Evolutionary conservation across 2,113 vertebrate species (phyloP).

Genomic region (Falcunculus frontatus): DNA sequence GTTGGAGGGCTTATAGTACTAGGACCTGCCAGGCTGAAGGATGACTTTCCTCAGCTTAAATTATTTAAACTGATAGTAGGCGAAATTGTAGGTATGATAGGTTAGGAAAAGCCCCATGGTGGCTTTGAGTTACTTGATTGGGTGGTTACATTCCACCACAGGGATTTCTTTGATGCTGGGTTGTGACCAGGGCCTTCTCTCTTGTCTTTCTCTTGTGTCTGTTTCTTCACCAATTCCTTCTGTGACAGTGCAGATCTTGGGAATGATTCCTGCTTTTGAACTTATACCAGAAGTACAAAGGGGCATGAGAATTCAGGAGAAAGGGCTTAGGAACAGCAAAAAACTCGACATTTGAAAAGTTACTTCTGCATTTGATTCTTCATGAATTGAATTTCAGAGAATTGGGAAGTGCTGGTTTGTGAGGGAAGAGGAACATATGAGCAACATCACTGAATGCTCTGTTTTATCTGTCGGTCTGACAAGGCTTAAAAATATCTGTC

Average conservation of each 20-base stretch:
- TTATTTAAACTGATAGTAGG: not conserved
- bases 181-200: not conserved
- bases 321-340: not conserved
- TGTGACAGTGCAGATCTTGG: not conserved
- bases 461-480: not conserved
- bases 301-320: not conserved
- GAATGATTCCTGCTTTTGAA: not conserved
- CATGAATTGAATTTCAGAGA: slow-evolving; percentile 51
- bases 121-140: not conserved
- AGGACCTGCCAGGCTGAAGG: not conserved
- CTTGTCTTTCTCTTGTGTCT: not conserved
- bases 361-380: slow-evolving; percentile 60
- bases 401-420: slow-evolving; percentile 21
- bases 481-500: not conserved
- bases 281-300: not conserved
- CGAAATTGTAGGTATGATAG: not conserved
- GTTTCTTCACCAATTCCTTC: not conserved
- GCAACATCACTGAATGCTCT: not conserved
- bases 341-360: not conserved
- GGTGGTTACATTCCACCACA: not conserved
- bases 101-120: not conserved
- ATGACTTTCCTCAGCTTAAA: not conserved
- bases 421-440: slow-evolving; percentile 26
- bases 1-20: not conserved
- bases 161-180: not conserved